Percentiles rank a stretch among this genome's conserved stretches.
phyloP scores from a whole-genome alignment of 2,113 vertebrate genomes.

The Castor canadensis region DNA sequence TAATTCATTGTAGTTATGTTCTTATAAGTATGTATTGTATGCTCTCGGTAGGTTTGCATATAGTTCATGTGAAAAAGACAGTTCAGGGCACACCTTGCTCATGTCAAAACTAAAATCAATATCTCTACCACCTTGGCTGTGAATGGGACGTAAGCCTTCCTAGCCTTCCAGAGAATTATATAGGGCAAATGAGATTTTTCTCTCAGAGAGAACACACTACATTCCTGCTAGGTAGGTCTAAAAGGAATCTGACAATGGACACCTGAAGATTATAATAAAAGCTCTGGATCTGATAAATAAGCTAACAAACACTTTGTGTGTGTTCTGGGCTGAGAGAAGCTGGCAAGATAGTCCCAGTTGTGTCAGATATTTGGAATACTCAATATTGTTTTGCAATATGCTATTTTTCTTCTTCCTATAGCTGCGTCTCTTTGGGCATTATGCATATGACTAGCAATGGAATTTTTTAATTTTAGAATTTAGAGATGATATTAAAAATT shows the following conservation, averaged over 20 bases:
- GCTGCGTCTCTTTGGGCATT: neutral
- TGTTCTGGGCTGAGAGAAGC: neutral
- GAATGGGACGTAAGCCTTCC: neutral
- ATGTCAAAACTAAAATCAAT: neutral
- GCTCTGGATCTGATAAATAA: neutral
- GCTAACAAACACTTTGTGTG: neutral
- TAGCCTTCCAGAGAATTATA: neutral
- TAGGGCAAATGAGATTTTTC: neutral
- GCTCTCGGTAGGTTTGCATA: neutral
- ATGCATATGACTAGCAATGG: neutral
- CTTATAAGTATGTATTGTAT: neutral
- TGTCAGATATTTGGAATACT: neutral
- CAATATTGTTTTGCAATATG: neutral
- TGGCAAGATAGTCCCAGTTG: neutral
- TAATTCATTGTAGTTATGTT: neutral
- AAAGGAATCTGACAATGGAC: neutral
- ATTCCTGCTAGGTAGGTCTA: neutral
- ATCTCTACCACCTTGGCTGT: neutral
- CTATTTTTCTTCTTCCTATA: neutral
- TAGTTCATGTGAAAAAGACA: neutral
- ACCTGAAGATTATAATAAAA: neutral
- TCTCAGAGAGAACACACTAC: neutral
- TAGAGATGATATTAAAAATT: neutral
- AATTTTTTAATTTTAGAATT: slow-evolving; percentile 15
- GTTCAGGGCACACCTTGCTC: neutral